These are phyloP conservation scores for Nothocercus julius DNA, from an alignment of 2,113 vertebrate genomes.

Conservation along the genomic window DNA sequence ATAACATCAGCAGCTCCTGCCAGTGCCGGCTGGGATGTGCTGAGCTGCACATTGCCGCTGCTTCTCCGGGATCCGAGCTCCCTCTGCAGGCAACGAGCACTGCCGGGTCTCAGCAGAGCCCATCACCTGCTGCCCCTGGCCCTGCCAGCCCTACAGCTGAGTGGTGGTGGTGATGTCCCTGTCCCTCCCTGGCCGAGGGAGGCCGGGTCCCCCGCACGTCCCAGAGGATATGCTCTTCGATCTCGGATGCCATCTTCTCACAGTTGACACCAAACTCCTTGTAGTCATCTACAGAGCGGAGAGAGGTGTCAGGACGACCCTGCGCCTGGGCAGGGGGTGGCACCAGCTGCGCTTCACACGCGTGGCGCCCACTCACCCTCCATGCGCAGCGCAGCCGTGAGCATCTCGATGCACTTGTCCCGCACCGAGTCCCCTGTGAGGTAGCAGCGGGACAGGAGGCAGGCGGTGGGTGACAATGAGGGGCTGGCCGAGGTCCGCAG, in stretches of 20 bases:
- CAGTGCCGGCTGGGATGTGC: background rate
- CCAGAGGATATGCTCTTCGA: constrained; percentile 96
- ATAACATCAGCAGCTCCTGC: background rate
- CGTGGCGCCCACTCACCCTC: constrained; percentile 79
- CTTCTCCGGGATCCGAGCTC: constrained; percentile 10
- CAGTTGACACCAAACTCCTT: constrained; percentile 90
- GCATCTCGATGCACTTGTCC: constrained; percentile 96
- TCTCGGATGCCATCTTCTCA: constrained; percentile 92
- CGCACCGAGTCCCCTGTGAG: constrained; percentile 88
- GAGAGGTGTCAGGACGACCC: background rate
- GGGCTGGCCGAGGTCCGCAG: constrained; percentile 87
- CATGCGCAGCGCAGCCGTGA: constrained; percentile 86
- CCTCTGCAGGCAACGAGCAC: constrained; percentile 44
- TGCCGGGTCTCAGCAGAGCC: background rate
- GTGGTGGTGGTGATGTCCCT: no score
- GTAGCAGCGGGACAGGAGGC: constrained; percentile 80
- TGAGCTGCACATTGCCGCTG: background rate
- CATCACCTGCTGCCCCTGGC: background rate
- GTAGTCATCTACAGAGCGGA: constrained; percentile 84
- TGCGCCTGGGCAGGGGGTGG: background rate
- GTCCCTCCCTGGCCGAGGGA: background rate
- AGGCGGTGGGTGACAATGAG: constrained; percentile 67
- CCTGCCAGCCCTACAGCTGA: background rate
- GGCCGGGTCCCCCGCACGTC: background rate
- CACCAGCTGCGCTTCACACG: background rate